A percentile compares a stretch with the other conserved stretches of the same genome.
Evolutionary conservation across 2,113 vertebrate genomes (phyloP).

Genomic region (Petrocephalus zakoni): DNA sequence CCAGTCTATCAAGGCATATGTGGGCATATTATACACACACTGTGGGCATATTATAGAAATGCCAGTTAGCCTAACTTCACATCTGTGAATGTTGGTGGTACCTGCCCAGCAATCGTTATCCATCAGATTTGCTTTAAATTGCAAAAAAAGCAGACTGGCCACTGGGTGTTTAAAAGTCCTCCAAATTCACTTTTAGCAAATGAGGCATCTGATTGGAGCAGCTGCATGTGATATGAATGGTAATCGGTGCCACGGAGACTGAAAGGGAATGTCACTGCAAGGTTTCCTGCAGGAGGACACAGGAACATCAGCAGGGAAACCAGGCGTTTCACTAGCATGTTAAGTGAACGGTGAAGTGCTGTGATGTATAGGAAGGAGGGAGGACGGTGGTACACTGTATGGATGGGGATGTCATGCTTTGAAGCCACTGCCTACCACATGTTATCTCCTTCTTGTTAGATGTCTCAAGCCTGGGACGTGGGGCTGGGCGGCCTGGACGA

Average conservation of each 20-base stretch:
- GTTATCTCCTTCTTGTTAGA: not conserved
- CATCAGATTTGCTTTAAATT: not conserved
- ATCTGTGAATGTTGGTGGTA: not conserved
- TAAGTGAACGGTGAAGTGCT: not conserved
- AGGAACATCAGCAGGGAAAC: not conserved
- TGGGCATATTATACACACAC: not conserved
- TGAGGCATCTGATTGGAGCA: not conserved
- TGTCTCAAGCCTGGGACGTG: not conserved
- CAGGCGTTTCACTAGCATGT: not conserved
- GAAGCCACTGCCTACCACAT: not conserved
- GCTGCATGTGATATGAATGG: not conserved
- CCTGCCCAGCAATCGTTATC: not conserved
- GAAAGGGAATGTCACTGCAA: not conserved
- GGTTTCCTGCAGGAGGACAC: not conserved
- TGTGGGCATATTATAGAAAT: not conserved
- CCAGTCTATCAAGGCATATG: not conserved
- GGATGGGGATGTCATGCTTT: not conserved
- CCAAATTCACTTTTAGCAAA: not conserved
- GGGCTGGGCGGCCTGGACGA: slow-evolving; percentile 57
- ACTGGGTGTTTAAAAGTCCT: not conserved
- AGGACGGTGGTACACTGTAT: not conserved
- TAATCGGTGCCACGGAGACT: not conserved
- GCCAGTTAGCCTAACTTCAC: not conserved
- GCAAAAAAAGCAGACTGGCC: not conserved
- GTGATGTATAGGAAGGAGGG: not conserved